Percentiles rank a stretch among this genome's conserved stretches.
These are phyloP conservation scores for Anthonomus grandis DNA, from an alignment of 1,140 invertebrate species.

Conservation along the genomic window DNA sequence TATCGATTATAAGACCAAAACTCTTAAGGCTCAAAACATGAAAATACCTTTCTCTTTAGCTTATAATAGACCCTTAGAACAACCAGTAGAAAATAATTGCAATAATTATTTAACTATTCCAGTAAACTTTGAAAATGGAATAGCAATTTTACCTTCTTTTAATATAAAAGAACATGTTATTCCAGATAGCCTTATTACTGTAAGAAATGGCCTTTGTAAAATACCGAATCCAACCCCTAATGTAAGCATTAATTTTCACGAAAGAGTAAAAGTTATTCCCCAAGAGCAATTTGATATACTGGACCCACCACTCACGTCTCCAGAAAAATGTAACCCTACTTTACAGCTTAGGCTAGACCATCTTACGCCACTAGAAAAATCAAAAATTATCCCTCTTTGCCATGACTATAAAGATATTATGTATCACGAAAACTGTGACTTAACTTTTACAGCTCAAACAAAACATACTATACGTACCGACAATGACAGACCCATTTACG, in stretches of 20 bases:
- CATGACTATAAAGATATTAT: no score
- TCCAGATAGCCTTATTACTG: not conserved
- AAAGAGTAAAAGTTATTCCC: not conserved
- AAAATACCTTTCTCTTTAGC: slow-evolving; percentile 1
- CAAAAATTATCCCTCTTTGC: not conserved
- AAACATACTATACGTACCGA: slow-evolving; percentile 5
- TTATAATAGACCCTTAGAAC: not conserved
- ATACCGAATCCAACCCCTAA: not conserved
- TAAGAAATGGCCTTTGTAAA: not conserved
- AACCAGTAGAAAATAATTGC: not conserved
- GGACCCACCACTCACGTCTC: not conserved
- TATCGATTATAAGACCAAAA: not conserved
- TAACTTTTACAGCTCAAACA: slow-evolving; percentile 3
- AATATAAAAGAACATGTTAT: not conserved
- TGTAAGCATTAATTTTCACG: not conserved
- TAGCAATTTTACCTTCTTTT: not conserved
- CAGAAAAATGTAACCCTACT: not conserved
- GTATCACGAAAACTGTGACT: slow-evolving; percentile 1
- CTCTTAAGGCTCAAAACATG: not conserved
- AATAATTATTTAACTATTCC: not conserved
- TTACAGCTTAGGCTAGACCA: not conserved
- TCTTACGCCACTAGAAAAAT: not conserved
- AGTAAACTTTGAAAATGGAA: not conserved
- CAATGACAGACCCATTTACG: slow-evolving; percentile 1
- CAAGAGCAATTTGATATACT: slow-evolving; percentile 4